These are phyloP conservation scores for Progne subis DNA, from an alignment of 2,113 vertebrate species.

Conservation along the genomic window DNA sequence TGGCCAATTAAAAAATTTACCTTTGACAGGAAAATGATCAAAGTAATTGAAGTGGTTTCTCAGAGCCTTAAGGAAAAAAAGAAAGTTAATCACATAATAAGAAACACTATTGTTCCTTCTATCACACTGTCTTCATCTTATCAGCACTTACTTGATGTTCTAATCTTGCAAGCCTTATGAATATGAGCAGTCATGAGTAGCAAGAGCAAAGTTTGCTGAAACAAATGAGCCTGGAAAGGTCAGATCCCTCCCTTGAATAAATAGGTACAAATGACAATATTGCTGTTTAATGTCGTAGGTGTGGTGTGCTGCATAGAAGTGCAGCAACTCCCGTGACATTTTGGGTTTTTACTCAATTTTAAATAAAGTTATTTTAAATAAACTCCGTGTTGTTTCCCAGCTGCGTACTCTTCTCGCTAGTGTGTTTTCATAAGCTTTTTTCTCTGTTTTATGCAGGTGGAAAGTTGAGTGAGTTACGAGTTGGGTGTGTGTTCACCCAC, in stretches of 20 bases:
- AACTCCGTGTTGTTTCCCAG: not conserved
- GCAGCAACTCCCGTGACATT: not conserved
- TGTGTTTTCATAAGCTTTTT: not conserved
- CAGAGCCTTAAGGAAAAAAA: not conserved
- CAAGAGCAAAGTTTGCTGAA: conserved; percentile 35
- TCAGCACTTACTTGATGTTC: conserved; percentile 34
- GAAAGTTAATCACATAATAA: not conserved
- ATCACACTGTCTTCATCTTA: not conserved
- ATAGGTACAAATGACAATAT: not conserved
- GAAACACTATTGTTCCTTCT: not conserved
- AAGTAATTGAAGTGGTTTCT: conserved; percentile 4
- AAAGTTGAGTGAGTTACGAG: not conserved
- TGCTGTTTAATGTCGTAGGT: conserved; percentile 3
- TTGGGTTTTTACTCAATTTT: not conserved
- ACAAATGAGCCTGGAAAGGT: conserved; percentile 29
- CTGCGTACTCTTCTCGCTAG: not conserved
- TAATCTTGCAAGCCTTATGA: not conserved
- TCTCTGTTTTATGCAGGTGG: not conserved
- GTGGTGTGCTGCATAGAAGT: not conserved
- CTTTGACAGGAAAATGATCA: not conserved
- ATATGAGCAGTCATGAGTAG: conserved; percentile 22
- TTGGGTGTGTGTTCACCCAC: not conserved
- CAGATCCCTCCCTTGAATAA: conserved; percentile 53
- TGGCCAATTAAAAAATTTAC: not conserved
- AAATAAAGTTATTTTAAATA: not conserved